Base-by-base conservation (phyloP, 2,113 vertebrate species). In the Turnix velox region DNA sequence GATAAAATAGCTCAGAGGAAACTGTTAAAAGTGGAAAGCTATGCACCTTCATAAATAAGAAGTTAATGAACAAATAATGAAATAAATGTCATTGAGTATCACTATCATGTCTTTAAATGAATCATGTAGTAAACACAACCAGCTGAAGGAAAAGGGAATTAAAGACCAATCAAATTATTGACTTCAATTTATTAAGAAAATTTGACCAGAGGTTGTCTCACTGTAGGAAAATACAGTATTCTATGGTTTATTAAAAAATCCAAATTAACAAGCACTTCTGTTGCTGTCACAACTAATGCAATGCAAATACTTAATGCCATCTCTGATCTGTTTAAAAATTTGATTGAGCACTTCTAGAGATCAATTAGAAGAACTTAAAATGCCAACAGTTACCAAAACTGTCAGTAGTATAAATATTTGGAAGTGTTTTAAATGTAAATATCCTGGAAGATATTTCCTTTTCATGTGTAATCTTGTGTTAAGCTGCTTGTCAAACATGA, bases 351-450 rank as follows among this genome's bases (percentile, higher is more conserved):
- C 87, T 90, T 67, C 45, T 52, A 84, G 49, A 68, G 18, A 61
- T 72, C 22, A 82, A 65, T 72, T 91, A 90, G 25, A 67, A 76
- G 31, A 91, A 90, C n/a, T 67, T 59, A 71, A 88, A 92, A 83
- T 75, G 35, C 90, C 92, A 94, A 52, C 30, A 74, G 63, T 87
- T 78, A 92, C 37, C 42, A 79, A 88, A 95, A 80, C 27, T 90
- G 37, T 7, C 15, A 58, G 16, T n/a, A 78, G 11, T 55, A 87
- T 67, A 87, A 90, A 89, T 92, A 39, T 90, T 91, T 90, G 25
- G 27, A 76, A 57, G 7, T 22, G 67, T 46, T 91, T 93, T 22
- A 48, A 81, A n/a, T 49, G 16, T 54, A 91, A 91, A 59, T 92
- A 84, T 61, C 30, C 18, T 39, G 18, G 31, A 89, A 80, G 45